phyloP scores from a whole-genome alignment of 2,113 vertebrate genomes.

The Ailuropoda melanoleuca region DNA sequence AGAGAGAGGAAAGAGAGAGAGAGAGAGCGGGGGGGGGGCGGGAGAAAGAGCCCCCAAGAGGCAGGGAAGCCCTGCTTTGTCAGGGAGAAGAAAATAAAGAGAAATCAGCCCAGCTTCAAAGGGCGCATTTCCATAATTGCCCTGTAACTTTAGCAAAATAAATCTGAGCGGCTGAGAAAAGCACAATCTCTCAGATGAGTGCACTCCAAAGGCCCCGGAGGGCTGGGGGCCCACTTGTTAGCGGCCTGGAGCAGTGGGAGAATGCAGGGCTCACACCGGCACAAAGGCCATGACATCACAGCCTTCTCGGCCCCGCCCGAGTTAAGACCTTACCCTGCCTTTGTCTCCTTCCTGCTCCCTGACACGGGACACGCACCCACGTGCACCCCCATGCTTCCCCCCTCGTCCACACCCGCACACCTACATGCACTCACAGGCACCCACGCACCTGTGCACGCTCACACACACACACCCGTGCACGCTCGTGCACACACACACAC shows the following conservation, averaged over 20 bases:
- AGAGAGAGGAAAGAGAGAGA: not conserved
- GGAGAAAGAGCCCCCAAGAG: constrained; percentile 38
- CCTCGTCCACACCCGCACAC: not conserved
- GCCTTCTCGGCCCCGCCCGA: constrained; percentile 82
- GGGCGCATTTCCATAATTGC: constrained; percentile 98
- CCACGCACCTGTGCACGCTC: not conserved
- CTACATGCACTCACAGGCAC: not conserved
- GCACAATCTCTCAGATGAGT: constrained; percentile 95
- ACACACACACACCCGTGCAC: too few species aligned
- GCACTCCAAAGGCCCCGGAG: constrained; percentile 92
- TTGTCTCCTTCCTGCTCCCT: constrained; percentile 85
- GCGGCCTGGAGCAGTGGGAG: constrained; percentile 90
- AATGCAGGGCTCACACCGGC: constrained; percentile 88
- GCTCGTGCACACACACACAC: fast-evolving
- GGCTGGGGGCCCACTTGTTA: constrained; percentile 93
- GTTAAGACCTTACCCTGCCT: constrained; percentile 89
- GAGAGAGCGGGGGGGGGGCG: too few species aligned
- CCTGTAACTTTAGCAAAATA: constrained; percentile 96
- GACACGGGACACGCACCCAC: not conserved
- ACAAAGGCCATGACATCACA: constrained; percentile 94
- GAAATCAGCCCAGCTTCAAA: constrained; percentile 93
- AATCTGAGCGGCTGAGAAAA: constrained; percentile 93
- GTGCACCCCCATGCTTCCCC: not conserved
- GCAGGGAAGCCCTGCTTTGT: constrained; percentile 85
- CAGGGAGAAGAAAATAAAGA: constrained; percentile 88